Conservation (phyloP, 2,797 vertebrate species). For the Sebastes matsubarae region DNA sequence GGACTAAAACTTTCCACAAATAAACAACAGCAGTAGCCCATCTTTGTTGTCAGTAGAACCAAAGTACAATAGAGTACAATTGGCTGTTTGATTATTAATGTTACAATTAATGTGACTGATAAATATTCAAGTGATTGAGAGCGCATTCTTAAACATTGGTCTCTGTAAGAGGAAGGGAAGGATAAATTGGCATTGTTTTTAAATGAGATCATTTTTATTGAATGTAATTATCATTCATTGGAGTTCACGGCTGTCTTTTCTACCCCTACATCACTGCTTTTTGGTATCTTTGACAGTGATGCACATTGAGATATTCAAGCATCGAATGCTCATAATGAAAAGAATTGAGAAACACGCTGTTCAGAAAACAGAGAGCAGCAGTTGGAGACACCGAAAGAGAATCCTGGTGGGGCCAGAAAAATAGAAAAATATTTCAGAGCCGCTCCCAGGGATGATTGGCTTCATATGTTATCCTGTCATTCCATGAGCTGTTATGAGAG, state of each 20-base stretch:
- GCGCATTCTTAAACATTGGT: background rate
- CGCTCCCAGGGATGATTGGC: slow-evolving; percentile 70
- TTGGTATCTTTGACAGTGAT: background rate
- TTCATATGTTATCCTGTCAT: slow-evolving; percentile 74
- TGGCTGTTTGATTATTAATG: background rate
- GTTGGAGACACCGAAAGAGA: background rate
- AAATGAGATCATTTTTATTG: background rate
- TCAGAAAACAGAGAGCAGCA: slow-evolving; percentile 12
- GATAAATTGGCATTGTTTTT: background rate
- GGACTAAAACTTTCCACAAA: background rate
- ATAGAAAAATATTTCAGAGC: slow-evolving; percentile 57
- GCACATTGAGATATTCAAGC: background rate
- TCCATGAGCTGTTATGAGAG: slow-evolving; percentile 47
- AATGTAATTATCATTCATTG: background rate
- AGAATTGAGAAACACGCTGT: background rate
- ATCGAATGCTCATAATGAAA: slow-evolving; percentile 6
- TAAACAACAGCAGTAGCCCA: background rate
- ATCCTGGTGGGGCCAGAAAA: slow-evolving; percentile 46
- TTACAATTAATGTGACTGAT: background rate
- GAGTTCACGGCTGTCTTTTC: background rate
- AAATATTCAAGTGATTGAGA: background rate
- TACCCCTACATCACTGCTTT: background rate
- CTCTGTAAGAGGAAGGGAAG: background rate
- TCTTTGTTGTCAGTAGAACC: background rate
- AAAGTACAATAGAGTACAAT: background rate